Evolutionary conservation across 2,888 invertebrate species (phyloP).

Genomic region (Eledone cirrhosa): DNA sequence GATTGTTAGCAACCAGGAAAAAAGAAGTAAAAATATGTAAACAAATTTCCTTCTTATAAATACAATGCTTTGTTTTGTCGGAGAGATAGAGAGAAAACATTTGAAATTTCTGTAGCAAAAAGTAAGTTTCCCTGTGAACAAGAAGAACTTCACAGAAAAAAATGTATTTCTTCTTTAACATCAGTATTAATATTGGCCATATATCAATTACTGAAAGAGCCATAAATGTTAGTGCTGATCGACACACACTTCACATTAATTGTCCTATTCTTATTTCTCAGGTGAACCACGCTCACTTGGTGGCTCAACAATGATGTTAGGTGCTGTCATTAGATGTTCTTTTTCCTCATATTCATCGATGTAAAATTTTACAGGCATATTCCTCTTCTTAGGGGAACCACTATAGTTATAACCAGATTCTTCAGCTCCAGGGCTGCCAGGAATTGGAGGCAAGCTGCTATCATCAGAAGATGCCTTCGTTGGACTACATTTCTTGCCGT

Average conservation of each 20-base stretch:
- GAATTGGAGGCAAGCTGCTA: constrained; percentile 44
- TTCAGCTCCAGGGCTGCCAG: constrained; percentile 40
- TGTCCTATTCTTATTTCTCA: constrained; percentile 11
- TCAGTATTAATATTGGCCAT: no score
- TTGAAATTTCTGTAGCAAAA: no score
- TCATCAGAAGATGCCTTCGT: constrained; percentile 30
- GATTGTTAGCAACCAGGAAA: no score
- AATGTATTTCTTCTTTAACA: not conserved
- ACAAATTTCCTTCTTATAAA: no score
- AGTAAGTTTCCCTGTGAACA: not conserved
- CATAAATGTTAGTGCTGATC: no score
- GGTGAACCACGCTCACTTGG: constrained; percentile 44
- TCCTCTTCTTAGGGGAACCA: constrained; percentile 39
- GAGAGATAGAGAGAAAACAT: no score
- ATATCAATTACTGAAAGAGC: no score
- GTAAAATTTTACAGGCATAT: constrained; percentile 51
- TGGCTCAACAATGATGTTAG: constrained; percentile 57
- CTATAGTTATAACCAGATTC: constrained; percentile 32
- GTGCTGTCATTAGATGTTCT: constrained; percentile 45
- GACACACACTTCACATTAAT: not conserved
- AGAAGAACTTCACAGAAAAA: not conserved
- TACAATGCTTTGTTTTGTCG: no score
- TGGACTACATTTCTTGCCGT: constrained; percentile 36
- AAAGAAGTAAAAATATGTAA: no score
- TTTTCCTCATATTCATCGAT: constrained; percentile 55